These are phyloP conservation scores for Clinocottus analis DNA, from an alignment of 2,113 vertebrate genomes.

Conservation along the genomic window DNA sequence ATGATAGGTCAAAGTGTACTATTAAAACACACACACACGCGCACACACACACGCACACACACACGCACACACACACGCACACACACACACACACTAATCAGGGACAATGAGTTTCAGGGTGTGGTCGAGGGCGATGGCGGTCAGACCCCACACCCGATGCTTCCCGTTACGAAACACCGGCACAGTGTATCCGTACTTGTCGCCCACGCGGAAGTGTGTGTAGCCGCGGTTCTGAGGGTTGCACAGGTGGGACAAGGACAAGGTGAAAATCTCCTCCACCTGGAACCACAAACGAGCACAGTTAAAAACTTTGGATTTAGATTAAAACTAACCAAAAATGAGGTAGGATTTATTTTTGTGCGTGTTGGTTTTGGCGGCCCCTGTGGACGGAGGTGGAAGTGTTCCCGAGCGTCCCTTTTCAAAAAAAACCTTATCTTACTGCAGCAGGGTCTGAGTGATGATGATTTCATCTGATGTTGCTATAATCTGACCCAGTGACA, in stretches of 20 bases:
- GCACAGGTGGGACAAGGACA: conserved; percentile 88
- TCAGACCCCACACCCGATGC: conserved; percentile 92
- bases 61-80: no score
- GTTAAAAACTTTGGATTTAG: background rate
- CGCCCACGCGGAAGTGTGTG: conserved; percentile 86
- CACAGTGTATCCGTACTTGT: conserved; percentile 86
- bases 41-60: no score
- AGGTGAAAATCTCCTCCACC: conserved; percentile 91
- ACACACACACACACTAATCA: no score
- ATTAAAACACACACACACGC: no score
- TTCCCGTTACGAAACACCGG: conserved; percentile 90
- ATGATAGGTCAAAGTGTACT: background rate
- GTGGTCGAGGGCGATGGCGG: conserved; percentile 86
- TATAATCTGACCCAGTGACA: no score
- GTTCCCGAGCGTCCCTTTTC: no score
- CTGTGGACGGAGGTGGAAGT: no score
- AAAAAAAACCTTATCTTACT: no score
- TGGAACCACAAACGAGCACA: conserved; percentile 41
- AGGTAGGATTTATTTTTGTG: background rate
- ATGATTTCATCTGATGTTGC: no score
- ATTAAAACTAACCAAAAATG: background rate
- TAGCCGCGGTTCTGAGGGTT: conserved; percentile 87
- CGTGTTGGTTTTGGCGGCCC: no score
- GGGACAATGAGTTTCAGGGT: conserved; percentile 83
- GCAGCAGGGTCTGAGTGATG: background rate